Evolutionary conservation across 1,140 invertebrate species (phyloP).

Genomic region (Palaemon carinicauda): DNA sequence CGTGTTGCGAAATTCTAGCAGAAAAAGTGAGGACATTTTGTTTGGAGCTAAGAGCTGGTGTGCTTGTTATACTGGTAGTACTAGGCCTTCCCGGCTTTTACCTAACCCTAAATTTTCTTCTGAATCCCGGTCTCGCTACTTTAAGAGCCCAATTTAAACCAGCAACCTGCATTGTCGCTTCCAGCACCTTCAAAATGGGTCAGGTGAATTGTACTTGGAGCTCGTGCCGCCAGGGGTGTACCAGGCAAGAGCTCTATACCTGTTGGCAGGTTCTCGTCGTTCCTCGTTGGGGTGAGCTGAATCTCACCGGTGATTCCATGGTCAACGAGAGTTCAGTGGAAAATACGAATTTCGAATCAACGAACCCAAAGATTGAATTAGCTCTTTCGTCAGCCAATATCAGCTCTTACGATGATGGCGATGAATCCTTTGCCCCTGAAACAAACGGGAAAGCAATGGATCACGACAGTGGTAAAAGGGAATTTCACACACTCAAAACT

Average conservation of each 20-base stretch:
- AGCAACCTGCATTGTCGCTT: slow-evolving; percentile 12
- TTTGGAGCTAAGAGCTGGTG: not conserved
- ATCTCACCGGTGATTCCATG: not conserved
- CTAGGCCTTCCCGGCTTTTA: slow-evolving; percentile 35
- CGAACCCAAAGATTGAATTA: too few species aligned
- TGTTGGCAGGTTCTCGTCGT: slow-evolving; percentile 38
- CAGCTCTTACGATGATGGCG: too few species aligned
- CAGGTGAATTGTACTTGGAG: slow-evolving; percentile 41
- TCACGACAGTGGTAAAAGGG: too few species aligned
- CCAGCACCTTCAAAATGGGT: not conserved
- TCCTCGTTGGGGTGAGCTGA: not conserved
- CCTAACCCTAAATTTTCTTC: slow-evolving; percentile 8
- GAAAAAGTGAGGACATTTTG: not conserved
- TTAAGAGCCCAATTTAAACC: slow-evolving; percentile 27
- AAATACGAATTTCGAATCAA: not conserved
- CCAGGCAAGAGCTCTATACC: not conserved
- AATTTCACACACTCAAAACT: too few species aligned
- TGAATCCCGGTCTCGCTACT: slow-evolving; percentile 9
- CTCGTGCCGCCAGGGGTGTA: slow-evolving; percentile 41
- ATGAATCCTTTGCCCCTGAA: too few species aligned
- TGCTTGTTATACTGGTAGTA: slow-evolving; percentile 3
- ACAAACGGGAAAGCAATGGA: too few species aligned
- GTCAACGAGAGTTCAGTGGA: not conserved
- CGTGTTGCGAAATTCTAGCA: not conserved
- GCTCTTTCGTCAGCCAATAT: too few species aligned